Evolutionary conservation across 2,888 invertebrate genomes (phyloP).

Genomic region (Coronaproctus castanopsis): DNA sequence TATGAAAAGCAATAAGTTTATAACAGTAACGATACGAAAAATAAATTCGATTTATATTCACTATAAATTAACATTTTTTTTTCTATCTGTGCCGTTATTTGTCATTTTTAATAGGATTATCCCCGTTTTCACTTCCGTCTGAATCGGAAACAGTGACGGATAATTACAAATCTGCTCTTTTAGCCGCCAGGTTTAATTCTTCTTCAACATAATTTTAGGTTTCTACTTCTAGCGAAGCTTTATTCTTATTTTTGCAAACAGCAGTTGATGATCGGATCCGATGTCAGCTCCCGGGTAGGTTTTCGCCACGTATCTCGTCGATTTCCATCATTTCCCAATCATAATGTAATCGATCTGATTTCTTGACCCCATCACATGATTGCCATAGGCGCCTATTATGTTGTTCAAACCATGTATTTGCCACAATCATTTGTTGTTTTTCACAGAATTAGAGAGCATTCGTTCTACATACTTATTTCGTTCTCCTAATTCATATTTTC

Average conservation of each 20-base stretch:
- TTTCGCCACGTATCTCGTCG: background rate
- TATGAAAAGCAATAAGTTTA: too few species aligned
- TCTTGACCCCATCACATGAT: background rate
- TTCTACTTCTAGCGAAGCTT: background rate
- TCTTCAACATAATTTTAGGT: background rate
- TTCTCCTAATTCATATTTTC: background rate
- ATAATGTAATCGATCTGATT: background rate
- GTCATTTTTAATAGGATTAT: too few species aligned
- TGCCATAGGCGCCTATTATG: background rate
- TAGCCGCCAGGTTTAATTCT: background rate
- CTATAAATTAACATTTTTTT: too few species aligned
- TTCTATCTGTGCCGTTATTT: too few species aligned
- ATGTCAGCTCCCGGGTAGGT: background rate
- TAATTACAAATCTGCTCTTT: background rate
- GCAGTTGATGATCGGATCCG: background rate
- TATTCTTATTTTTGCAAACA: background rate
- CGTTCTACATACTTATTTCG: background rate
- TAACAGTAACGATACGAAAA: too few species aligned
- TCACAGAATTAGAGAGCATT: background rate
- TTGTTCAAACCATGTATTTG: background rate
- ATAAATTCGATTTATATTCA: too few species aligned
- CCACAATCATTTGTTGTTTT: background rate
- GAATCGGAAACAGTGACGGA: background rate
- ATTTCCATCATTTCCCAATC: background rate
- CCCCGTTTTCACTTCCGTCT: background rate